These are phyloP conservation scores for Macaria liturata DNA, from an alignment of 2,888 invertebrate species.

Conservation along the genomic window DNA sequence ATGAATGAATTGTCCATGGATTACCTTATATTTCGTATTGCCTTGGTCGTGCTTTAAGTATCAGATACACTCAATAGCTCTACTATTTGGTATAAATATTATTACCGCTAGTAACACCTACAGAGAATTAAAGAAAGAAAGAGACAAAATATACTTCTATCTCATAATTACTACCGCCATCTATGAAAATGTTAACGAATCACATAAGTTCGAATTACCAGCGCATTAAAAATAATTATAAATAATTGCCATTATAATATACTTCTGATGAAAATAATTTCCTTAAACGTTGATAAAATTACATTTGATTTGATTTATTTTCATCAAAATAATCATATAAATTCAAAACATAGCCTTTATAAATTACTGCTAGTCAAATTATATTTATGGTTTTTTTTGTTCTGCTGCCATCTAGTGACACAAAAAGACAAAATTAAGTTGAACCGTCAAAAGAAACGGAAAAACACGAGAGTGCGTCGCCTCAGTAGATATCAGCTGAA, in stretches of 20 bases:
- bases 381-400: background rate
- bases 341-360: too few relatives aligned
- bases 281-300: too few relatives aligned
- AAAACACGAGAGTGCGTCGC: slow-evolving; percentile 82
- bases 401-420: slow-evolving; percentile 56
- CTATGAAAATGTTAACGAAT: slow-evolving; percentile 29
- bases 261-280: background rate
- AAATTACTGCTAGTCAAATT: too few relatives aligned
- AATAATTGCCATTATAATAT: slow-evolving; percentile 22
- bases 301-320: too few relatives aligned
- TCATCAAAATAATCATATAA: too few relatives aligned
- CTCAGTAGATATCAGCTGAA: slow-evolving; percentile 84
- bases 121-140: background rate
- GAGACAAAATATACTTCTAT: slow-evolving; percentile 2
- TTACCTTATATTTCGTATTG: too few relatives aligned
- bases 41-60: too few relatives aligned
- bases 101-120: slow-evolving; percentile 4
- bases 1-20: too few relatives aligned
- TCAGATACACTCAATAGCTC: too few relatives aligned
- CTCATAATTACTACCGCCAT: slow-evolving; percentile 32
- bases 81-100: slow-evolving; percentile 4
- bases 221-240: slow-evolving; percentile 15
- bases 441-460: slow-evolving; percentile 81
- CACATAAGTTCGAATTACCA: slow-evolving; percentile 15
- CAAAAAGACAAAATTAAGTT: slow-evolving; percentile 50